Conservation (phyloP, 2,113 vertebrate species). For the Pycnonotus jocosus region DNA sequence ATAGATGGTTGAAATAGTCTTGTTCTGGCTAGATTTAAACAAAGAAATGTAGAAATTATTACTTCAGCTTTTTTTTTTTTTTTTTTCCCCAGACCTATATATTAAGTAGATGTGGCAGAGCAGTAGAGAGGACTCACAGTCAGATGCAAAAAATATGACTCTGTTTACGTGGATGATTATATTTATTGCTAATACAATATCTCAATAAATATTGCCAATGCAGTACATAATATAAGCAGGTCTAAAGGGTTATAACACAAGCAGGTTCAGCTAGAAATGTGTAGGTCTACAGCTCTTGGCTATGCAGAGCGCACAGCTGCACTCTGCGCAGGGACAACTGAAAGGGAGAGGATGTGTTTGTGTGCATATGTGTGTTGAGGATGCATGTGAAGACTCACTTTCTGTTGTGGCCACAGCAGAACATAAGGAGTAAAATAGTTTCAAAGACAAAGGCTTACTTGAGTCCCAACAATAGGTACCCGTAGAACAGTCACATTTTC, state of each 20-base stretch:
- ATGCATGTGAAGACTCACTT: not conserved
- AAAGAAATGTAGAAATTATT: not conserved
- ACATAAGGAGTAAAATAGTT: not conserved
- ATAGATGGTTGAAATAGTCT: not conserved
- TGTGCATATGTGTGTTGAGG: not conserved
- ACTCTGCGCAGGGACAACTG: too few species aligned
- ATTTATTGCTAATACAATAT: not conserved
- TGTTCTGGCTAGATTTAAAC: not conserved
- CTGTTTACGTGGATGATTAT: not conserved
- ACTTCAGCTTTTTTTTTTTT: not conserved
- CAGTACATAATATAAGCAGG: not conserved
- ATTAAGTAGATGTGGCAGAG: not conserved
- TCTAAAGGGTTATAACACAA: not conserved
- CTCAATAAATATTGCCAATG: not conserved
- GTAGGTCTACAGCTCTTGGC: not conserved
- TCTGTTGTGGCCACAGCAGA: not conserved
- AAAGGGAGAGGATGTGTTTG: not conserved
- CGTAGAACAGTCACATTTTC: not conserved
- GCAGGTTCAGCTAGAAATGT: not conserved
- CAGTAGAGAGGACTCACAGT: not conserved
- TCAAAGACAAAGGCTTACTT: not conserved
- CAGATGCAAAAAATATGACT: accelerated
- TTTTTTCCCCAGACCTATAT: not conserved
- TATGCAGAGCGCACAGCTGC: not conserved
- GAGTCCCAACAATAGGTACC: not conserved